These are phyloP conservation scores for Podargus strigoides DNA, from an alignment of 2,797 vertebrate species.

Conservation along the genomic window DNA sequence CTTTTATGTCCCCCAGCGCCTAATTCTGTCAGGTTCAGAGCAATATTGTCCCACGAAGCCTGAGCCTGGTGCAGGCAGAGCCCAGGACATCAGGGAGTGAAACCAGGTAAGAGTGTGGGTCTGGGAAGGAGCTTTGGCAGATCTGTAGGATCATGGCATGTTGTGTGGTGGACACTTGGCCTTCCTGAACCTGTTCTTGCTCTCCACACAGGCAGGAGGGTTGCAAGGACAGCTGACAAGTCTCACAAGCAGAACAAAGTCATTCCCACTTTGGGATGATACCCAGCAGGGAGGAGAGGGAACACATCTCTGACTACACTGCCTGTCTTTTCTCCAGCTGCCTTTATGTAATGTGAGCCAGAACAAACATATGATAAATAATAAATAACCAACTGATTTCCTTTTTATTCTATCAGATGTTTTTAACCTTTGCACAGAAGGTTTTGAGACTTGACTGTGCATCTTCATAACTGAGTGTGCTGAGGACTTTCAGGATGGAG, in stretches of 20 bases:
- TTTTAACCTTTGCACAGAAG: background rate
- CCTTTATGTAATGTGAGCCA: background rate
- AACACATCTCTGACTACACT: fast-evolving
- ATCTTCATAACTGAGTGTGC: background rate
- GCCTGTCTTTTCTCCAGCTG: background rate
- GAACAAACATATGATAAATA: background rate
- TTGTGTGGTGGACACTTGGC: fast-evolving
- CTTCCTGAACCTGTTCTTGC: background rate
- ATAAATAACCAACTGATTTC: background rate
- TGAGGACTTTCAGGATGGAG: background rate
- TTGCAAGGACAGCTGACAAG: background rate
- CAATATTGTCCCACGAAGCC: background rate
- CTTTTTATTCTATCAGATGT: background rate
- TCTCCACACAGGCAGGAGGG: background rate
- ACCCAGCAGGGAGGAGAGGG: fast-evolving
- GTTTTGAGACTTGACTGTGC: background rate
- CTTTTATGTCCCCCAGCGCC: background rate
- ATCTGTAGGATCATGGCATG: background rate
- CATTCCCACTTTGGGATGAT: background rate
- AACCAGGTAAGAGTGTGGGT: background rate
- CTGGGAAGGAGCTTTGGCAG: background rate
- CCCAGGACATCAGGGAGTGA: background rate
- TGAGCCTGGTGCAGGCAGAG: background rate
- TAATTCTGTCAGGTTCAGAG: background rate
- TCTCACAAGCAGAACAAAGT: background rate